Evolutionary conservation across 2,888 invertebrate species (phyloP), one percentile per base, ranked within the genome.

Genomic region (Thyatira batis): DNA sequence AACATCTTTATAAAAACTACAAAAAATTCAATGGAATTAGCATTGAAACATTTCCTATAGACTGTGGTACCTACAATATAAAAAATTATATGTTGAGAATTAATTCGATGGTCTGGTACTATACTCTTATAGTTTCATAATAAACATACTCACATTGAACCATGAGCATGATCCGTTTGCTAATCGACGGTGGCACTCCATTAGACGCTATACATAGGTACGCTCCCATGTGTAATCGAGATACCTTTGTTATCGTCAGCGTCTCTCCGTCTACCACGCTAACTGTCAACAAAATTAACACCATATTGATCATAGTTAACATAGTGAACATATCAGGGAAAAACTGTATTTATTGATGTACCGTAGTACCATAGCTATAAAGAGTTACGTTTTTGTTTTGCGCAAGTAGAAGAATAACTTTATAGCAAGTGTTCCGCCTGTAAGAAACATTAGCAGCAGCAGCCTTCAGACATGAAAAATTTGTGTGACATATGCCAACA

Each of bases 171-270:
- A 97, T 96, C 71, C 96, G 93, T 84, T 97, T 96, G 89, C 97
- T 97, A 76, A 97, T 97, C 49, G 97, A 97, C 9, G 98, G 98
- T 25, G 97, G 97, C 27, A 98, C 97, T 54, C 97, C 97, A 82
- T 98, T 98, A 55, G 97, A 97, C 11, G 98, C 98, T 65, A 98
- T 97, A 89, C 98, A 98, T 60, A 98, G 92, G 88, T 98, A 98
- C 28, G 97, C 96, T 21, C 97, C 98, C 97, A 98, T 98, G 84
- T 97, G 97, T 60, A 97, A 94, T 48, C 98, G 94, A 72, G 97
- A 97, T 66, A 98, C 97, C 93, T 97, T 97, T 55, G 95, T 95
- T 73, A 98, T 95, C 73, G 96, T 95, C 74, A 98, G 92, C 52
- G 96, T 93, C 82, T 97, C 97, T 2, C 97, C 97, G 76, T 97